Evolutionary conservation across 2,113 vertebrate genomes (phyloP).

Genomic region (Myotis brandtii): DNA sequence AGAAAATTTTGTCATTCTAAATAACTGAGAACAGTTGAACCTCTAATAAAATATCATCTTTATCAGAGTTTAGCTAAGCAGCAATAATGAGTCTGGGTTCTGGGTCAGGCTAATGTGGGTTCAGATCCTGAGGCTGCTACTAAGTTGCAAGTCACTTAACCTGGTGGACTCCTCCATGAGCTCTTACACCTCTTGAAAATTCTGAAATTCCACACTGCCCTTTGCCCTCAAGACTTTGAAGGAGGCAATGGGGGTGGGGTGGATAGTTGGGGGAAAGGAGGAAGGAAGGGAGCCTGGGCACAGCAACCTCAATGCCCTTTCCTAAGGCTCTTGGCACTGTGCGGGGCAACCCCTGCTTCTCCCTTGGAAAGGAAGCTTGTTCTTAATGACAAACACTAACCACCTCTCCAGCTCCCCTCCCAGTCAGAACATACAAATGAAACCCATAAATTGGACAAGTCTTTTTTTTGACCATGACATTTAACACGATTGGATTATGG

Average conservation of each 20-base stretch:
- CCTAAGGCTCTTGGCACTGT: not conserved
- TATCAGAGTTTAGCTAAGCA: not conserved
- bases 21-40: not conserved
- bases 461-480: not conserved
- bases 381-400: not conserved
- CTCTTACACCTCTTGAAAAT: not conserved
- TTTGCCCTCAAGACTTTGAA: not conserved
- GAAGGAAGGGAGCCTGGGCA: not conserved
- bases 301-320: not conserved
- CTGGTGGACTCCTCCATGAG: not conserved
- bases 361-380: not conserved
- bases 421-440: not conserved
- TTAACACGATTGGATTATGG: not conserved
- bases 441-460: not conserved
- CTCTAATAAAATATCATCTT: not conserved
- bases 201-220: not conserved
- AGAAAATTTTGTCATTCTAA: not conserved
- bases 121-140: not conserved
- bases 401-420: not conserved
- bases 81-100: not conserved
- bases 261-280: not conserved
- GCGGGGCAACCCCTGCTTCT: too few relatives aligned
- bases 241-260: not conserved
- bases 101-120: not conserved
- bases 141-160: not conserved